phyloP scores from a whole-genome alignment of 2,797 vertebrate genomes.

The Propithecus deckenii region DNA sequence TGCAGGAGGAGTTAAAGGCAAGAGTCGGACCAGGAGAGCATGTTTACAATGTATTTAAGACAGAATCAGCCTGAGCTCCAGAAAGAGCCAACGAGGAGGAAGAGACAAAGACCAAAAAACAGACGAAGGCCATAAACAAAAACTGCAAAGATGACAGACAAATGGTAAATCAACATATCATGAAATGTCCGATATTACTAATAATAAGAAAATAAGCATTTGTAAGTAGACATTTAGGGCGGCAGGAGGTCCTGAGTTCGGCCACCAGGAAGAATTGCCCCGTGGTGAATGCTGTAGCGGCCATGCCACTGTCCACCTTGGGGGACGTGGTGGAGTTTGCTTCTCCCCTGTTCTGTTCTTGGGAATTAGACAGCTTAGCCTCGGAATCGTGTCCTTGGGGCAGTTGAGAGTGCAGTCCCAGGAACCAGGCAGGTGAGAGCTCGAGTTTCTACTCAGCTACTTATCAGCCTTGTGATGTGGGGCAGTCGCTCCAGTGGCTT shows the following conservation, averaged over 20 bases:
- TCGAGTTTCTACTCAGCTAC: background rate
- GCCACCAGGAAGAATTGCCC: background rate
- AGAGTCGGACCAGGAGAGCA: fast-evolving
- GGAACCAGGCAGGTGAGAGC: background rate
- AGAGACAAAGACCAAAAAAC: background rate
- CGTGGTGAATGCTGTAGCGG: too few relatives aligned
- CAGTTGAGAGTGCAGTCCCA: fast-evolving
- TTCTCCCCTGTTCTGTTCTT: background rate
- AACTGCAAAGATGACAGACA: background rate
- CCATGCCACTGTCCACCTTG: too few relatives aligned
- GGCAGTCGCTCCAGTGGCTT: background rate
- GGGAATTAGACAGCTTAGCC: background rate
- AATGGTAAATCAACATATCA: background rate
- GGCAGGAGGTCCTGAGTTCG: background rate
- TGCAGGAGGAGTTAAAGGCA: too few relatives aligned
- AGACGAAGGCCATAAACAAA: background rate
- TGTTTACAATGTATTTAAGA: too few relatives aligned
- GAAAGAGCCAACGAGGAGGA: background rate
- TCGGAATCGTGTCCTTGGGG: fast-evolving
- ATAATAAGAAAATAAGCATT: background rate
- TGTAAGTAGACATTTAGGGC: background rate
- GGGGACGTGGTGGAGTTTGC: fast-evolving
- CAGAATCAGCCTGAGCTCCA: background rate
- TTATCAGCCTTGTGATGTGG: background rate
- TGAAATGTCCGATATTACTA: background rate